A percentile compares a stretch with the other conserved stretches of the same genome.
phyloP scores from a whole-genome alignment of 2,888 invertebrate species.

The Reticulitermes lucifugus region DNA sequence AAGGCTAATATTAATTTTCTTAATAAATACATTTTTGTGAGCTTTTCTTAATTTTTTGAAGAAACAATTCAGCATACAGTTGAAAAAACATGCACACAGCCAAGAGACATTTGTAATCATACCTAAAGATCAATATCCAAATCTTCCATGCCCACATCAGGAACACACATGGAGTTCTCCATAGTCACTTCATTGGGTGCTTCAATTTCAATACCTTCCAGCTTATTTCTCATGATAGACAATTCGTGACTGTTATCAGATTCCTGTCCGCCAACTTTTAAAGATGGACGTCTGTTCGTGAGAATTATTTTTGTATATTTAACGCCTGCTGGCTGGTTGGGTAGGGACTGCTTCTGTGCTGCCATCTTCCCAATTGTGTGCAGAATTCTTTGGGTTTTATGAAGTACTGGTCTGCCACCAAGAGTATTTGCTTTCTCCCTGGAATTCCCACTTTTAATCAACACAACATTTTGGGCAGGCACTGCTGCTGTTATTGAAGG shows the following conservation, averaged over 20 bases:
- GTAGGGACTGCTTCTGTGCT: not conserved
- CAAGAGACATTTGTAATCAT: no score
- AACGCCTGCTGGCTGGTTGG: not conserved
- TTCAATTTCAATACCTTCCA: conserved; percentile 1
- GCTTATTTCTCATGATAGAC: not conserved
- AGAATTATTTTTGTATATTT: conserved; percentile 46
- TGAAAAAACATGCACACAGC: no score
- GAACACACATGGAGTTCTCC: no score
- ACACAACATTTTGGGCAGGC: conserved; percentile 25
- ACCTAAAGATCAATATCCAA: no score
- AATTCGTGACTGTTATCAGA: not conserved
- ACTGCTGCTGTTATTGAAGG: not conserved
- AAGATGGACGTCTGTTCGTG: conserved; percentile 37
- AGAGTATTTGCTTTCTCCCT: not conserved
- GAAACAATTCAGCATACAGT: no score
- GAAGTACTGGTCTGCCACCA: conserved; percentile 17
- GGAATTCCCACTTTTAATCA: conserved; percentile 25
- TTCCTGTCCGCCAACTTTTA: conserved; percentile 41
- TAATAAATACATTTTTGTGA: no score
- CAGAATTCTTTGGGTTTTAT: conserved; percentile 40
- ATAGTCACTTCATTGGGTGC: not conserved
- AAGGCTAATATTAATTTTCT: no score
- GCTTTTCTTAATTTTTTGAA: no score
- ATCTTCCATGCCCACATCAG: no score
- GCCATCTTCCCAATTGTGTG: conserved; percentile 34